Conservation (phyloP, 2,113 vertebrate species). For the Malurus cyaneus region DNA sequence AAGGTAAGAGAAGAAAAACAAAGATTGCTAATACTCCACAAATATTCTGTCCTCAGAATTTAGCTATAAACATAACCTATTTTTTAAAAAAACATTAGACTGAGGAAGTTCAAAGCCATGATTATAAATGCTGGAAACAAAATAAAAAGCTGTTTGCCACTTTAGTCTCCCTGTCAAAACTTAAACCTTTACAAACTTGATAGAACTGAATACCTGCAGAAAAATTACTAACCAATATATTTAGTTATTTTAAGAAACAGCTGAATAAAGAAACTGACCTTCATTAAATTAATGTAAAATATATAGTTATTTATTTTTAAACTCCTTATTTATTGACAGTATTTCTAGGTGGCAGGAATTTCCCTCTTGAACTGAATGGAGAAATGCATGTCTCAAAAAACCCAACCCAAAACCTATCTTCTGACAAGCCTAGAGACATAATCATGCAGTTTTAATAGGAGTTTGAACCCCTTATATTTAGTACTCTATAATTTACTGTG, state of each 20-base stretch:
- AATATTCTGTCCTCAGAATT: neutral
- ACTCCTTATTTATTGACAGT: neutral
- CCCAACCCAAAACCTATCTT: neutral
- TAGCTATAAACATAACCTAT: neutral
- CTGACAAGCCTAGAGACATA: neutral
- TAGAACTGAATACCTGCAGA: neutral
- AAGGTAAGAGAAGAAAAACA: neutral
- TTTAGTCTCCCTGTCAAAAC: neutral
- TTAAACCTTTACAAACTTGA: neutral
- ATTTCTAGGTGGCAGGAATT: neutral
- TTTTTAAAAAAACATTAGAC: neutral
- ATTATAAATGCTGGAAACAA: neutral
- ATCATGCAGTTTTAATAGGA: neutral
- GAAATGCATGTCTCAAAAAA: neutral
- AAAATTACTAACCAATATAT: neutral
- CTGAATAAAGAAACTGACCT: neutral
- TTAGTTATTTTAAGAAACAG: neutral
- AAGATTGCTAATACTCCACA: neutral
- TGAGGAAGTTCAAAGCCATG: neutral
- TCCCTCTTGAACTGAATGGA: neutral
- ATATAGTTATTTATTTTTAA: neutral
- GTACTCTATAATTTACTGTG: neutral
- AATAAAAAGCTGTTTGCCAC: neutral
- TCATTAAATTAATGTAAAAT: neutral
- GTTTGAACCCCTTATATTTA: neutral